Conservation (phyloP, 2,888 invertebrate species). For the Zhuqinia jingwanae region DNA sequence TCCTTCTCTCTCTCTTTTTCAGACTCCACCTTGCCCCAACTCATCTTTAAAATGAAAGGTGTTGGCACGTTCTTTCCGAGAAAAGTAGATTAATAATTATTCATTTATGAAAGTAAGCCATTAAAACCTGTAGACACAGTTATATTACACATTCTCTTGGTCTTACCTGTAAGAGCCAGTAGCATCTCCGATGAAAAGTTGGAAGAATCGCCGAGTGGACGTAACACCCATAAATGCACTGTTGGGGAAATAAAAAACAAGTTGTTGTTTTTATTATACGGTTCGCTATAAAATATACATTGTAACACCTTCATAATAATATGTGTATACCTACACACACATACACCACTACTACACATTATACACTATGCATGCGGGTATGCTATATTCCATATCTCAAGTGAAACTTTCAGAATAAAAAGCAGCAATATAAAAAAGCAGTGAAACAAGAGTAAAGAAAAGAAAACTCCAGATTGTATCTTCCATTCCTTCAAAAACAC, state of each 20-base stretch:
- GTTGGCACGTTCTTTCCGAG: conserved; percentile 48
- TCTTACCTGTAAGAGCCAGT: conserved; percentile 96
- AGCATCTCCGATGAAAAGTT: conserved; percentile 98
- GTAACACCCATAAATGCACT: conserved; percentile 99
- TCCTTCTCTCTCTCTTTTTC: neutral
- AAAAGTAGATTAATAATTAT: conserved; percentile 65
- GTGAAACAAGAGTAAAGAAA: neutral
- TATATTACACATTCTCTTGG: neutral
- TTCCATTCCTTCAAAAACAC: conserved; percentile 3
- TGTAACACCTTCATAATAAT: conserved; percentile 15
- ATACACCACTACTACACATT: neutral
- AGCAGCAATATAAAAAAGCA: conserved; percentile 7
- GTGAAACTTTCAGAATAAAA: conserved; percentile 41
- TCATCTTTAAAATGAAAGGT: conserved; percentile 49
- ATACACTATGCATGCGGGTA: too few species aligned
- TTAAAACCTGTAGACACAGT: conserved; percentile 26
- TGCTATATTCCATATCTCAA: too few species aligned
- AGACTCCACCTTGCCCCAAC: neutral
- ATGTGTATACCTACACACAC: too few species aligned
- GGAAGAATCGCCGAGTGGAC: conserved; percentile 99
- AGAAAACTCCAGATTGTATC: conserved; percentile 24
- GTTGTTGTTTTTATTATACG: conserved; percentile 55
- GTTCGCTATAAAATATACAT: conserved; percentile 20
- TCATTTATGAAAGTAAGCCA: conserved; percentile 60
- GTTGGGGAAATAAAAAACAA: conserved; percentile 72